Base-by-base conservation (phyloP, 1,140 invertebrate genomes). In the Nasonia giraulti region DNA sequence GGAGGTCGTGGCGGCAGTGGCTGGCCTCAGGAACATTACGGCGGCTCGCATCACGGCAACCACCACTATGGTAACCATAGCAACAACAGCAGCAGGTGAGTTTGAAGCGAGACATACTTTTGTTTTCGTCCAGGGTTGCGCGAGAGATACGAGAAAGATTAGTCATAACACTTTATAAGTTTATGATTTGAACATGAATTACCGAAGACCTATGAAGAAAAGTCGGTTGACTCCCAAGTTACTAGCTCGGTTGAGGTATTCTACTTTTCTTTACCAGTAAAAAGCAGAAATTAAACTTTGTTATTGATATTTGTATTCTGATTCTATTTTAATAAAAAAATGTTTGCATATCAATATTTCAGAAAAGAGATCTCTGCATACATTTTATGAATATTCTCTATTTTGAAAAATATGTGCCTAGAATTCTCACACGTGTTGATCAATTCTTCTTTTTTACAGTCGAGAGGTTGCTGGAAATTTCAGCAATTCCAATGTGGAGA, bases 401-500 rank as follows among this genome's bases (percentile, higher is more conserved):
- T 2, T 44, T 10, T 1, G 1, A 44, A 40, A 40, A 44, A 44
- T 44, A 44, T 44, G 7, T 44, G 40, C 1, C 6, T 8, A 8
- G 11, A 55, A 55, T 20, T 55, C 12, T 55, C 6, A 50, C 10
- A 50, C 14, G 8, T 50, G 10, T 55, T 55, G 17, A 62, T 62
- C 4, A 5, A 62, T 62, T 62, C 20, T 62, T n/a, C 17, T 62
- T 62, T 62, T 62, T 1, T 88, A 11, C 73, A 93, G 92, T 80
- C 88, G 92, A 44, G 91, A 93, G 84, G 90, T 91, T 68, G 90
- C 91, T 82, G 90, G 92, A 27, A 93, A 93, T 86, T 93, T 93
- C 87, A 93, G 91, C 77, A 93, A 93, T 82, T 92, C 92, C 14
- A 93, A 92, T 89, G 89, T 94, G 27, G 95, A 96, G 89, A 96